These are phyloP conservation scores for Daktulosphaira vitifoliae DNA, from an alignment of 1,140 invertebrate species.

Conservation along the genomic window DNA sequence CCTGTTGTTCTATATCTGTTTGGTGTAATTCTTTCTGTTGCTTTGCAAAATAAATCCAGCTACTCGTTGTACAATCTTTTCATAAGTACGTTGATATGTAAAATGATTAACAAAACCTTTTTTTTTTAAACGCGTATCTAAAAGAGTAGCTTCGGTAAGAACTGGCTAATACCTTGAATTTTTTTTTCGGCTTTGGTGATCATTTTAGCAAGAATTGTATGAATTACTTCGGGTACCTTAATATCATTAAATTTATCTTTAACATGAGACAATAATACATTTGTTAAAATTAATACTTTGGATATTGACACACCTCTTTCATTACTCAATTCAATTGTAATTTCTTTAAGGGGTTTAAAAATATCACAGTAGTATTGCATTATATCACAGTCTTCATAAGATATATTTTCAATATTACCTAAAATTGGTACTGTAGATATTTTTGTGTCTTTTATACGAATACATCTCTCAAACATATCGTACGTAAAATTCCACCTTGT, in stretches of 20 bases:
- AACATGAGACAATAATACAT: background rate
- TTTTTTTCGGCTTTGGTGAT: background rate
- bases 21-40: no score
- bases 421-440: constrained; percentile 10
- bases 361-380: constrained; percentile 10
- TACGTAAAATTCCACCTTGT: constrained; percentile 35
- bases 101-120: no score
- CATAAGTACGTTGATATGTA: no score
- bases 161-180: no score
- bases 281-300: background rate
- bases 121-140: background rate
- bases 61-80: no score
- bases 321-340: constrained; percentile 13
- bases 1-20: no score
- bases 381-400: constrained; percentile 12
- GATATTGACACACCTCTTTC: constrained; percentile 20
- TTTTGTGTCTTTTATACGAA: constrained; percentile 16
- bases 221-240: background rate
- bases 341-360: constrained; percentile 28
- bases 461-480: constrained; percentile 27
- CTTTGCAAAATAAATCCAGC: no score
- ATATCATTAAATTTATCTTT: background rate
- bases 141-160: constrained; percentile 5
- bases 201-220: constrained; percentile 11
- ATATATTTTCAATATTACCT: background rate